phyloP scores from a whole-genome alignment of 2,797 vertebrate species.

The Jordanella pulchra region DNA sequence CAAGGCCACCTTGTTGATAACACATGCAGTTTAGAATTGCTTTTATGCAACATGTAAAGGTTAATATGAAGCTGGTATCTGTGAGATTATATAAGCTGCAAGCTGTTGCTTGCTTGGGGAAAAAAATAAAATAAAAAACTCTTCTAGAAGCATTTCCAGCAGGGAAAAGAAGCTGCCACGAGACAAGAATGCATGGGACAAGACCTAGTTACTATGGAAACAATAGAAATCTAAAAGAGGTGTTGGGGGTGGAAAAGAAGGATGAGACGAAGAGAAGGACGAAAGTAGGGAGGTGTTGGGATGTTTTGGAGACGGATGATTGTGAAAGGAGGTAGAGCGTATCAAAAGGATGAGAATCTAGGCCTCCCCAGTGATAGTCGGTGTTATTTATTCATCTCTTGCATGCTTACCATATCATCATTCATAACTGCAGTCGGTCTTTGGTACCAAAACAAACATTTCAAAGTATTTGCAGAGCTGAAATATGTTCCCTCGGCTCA shows the following conservation, averaged over 20 bases:
- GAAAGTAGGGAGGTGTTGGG: conserved; percentile 30
- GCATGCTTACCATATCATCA: conserved; percentile 14
- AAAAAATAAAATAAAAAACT: conserved; percentile 43
- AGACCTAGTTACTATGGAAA: conserved; percentile 80
- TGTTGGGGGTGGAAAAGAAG: conserved; percentile 28
- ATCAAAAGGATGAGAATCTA: conserved; percentile 26
- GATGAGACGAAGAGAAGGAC: conserved; percentile 30
- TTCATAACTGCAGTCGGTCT: conserved; percentile 16
- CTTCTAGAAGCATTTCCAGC: conserved; percentile 50
- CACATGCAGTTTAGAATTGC: conserved; percentile 2
- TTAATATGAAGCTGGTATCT: conserved; percentile 37
- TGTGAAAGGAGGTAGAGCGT: conserved; percentile 31
- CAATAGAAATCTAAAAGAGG: conserved; percentile 67
- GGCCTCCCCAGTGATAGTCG: conserved; percentile 35
- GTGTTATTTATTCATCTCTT: conserved; percentile 58
- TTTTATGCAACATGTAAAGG: conserved; percentile 22
- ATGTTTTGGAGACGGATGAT: conserved; percentile 51
- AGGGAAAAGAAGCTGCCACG: conserved; percentile 49
- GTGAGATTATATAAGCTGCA: conserved; percentile 42
- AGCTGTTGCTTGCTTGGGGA: conserved; percentile 54
- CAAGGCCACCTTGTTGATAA: conserved; percentile 8
- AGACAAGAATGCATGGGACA: conserved; percentile 61
- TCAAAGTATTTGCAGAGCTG: conserved; percentile 31
- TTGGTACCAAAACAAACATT: conserved; percentile 36
- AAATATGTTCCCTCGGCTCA: conserved; percentile 8